Evolutionary conservation across 2,888 invertebrate species (phyloP), one percentile per base, ranked within the genome.

Genomic region (Frankliniella fusca): DNA sequence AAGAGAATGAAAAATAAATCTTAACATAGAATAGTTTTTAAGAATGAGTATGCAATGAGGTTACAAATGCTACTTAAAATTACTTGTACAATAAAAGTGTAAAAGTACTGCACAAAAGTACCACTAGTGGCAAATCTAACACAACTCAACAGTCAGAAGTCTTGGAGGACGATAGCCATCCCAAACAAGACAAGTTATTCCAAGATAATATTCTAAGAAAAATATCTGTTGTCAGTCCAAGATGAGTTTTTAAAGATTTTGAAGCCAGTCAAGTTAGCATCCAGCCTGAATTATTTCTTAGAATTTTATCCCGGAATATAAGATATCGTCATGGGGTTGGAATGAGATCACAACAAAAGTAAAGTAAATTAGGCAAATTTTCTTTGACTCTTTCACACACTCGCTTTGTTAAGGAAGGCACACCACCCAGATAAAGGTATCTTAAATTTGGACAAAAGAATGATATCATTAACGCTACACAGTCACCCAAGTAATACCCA

Each of bases 261-360:
- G 7, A 3, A 1, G 12, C 3, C 70, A 76, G 27, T 27, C 27
- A 76, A 27, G 27, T 76, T 10, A 76, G 27, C 70, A 76, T 76
- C 70, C 70, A 76, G 27, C 70, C 70, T 76, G 70, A 27, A 23
- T 76, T 76, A 12, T n/a, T 76, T 27, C 70, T 76, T 76, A 76
- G 27, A 76, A 76, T 76, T 76, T 76, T 76, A 76, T 76, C 70
- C 27, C 70, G 70, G 70, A 76, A 76, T 76, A 76, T 76, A 23
- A 76, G 70, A 23, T 76, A 76, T 76, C 70, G 70, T 76, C 70
- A 76, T 76, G 70, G 70, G 12, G 70, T 76, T 76, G 70, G 70
- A 27, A 76, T 76, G 1, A 76, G 70, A 27, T 76, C 70, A 76
- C 70, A 76, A 76, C 70, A 76, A 12, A 76, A 76, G 9, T 76